Evolutionary conservation across 1,140 invertebrate genomes (phyloP), one percentile per base, ranked within the genome.

Genomic region (Trichomalopsis sarcophagae): DNA sequence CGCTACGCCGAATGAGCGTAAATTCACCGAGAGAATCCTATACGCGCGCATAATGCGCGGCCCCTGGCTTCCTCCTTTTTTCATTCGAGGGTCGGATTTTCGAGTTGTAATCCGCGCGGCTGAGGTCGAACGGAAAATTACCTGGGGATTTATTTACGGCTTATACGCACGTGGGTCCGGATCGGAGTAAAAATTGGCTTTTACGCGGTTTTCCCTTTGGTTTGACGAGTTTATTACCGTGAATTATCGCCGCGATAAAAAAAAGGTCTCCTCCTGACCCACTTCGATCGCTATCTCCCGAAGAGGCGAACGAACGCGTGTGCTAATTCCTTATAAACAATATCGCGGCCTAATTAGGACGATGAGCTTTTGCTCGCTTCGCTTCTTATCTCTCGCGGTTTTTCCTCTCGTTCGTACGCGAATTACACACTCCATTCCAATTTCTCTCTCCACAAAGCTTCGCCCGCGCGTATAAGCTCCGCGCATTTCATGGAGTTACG

Each of bases 61-160:
- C 40, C 75, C 27, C 55, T 30, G 40, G 10, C 23, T 30, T 5
- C 10, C 14, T 66, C 47, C 44, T 77, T 77, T 74, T 78, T 84
- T 84, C 69, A 27, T 27, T 1, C 27, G 73, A 73, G 30, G 44
- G 47, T 27, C 13, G 68, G 47, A 85, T 85, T 85, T 85, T 85
- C 78, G 78, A 68, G 50, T 62, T 17, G 55, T 81, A 85, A 76
- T 85, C 36, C 75, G 36, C 23, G 50, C 27, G 9, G 27, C n/a
- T 13, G 40, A 81, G 62, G 66, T 44, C 40, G 27, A 77, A 27
- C 73, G 73, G 69, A 23, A 69, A 69, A 44, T 40, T 68, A 69
- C 44, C 62, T 55, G 33, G 14, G 55, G 55, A n/a, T 62, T 62
- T 62, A 62, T 62, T 62, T n/a, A 62, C 55, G 21, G 21, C 6